phyloP scores from a whole-genome alignment of 2,113 vertebrate species.

The Phylloscopus trochilus region DNA sequence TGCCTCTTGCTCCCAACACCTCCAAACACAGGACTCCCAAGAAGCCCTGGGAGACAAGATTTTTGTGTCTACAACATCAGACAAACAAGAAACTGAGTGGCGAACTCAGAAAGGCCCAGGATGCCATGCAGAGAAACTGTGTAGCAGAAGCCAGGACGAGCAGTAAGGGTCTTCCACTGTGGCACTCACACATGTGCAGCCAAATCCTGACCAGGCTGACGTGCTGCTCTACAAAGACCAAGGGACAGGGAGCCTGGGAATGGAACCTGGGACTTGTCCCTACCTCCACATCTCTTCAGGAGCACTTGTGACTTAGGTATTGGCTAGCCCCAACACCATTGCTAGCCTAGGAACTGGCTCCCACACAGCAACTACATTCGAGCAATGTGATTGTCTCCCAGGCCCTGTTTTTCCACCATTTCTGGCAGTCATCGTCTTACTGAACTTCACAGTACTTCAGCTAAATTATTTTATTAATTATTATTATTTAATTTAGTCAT shows the following conservation, averaged over 20 bases:
- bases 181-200: accelerated
- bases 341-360: neutral
- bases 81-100: accelerated
- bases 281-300: neutral
- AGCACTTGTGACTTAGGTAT: neutral
- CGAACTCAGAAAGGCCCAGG: neutral
- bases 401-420: neutral
- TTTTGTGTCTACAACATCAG: neutral
- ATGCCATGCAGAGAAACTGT: neutral
- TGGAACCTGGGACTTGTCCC: neutral
- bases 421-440: neutral
- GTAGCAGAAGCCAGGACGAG: neutral
- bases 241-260: neutral
- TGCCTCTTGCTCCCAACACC: neutral
- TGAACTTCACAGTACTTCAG: neutral
- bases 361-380: accelerated
- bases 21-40: neutral
- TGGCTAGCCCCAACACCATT: neutral
- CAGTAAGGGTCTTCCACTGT: neutral
- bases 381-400: neutral
- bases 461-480: neutral
- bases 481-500: neutral
- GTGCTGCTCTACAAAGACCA: neutral
- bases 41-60: neutral
- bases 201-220: neutral